Conservation (phyloP, 2,113 vertebrate species). For the Sprattus sprattus region DNA sequence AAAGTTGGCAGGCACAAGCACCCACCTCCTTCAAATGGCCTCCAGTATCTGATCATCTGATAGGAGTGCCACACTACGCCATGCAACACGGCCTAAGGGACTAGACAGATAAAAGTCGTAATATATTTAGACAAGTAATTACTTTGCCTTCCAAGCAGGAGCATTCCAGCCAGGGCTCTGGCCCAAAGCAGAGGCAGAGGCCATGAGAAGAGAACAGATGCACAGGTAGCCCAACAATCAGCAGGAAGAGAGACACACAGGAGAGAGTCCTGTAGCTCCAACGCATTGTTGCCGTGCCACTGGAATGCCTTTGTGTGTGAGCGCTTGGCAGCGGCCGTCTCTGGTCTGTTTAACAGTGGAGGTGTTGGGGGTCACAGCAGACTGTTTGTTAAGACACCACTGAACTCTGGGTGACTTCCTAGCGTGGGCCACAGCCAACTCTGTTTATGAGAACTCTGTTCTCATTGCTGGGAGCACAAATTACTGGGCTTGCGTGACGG, state of each 20-base stretch:
- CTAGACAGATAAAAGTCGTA: too few species aligned
- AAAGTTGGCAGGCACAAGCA: too few species aligned
- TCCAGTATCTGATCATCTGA: too few species aligned
- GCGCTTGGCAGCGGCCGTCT: neutral
- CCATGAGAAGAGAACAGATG: neutral
- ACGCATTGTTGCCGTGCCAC: neutral
- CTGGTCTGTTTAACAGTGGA: neutral
- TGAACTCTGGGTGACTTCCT: conserved; percentile 61
- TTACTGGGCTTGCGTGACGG: neutral
- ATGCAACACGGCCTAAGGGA: too few species aligned
- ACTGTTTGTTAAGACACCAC: conserved; percentile 51
- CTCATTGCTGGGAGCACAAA: neutral
- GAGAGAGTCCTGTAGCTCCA: neutral
- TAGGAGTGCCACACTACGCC: too few species aligned
- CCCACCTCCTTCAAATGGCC: too few species aligned
- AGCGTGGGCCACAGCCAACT: conserved; percentile 44
- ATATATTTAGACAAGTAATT: too few species aligned
- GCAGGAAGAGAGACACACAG: neutral
- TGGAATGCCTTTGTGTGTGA: neutral
- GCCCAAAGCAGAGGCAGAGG: neutral
- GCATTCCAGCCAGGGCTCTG: neutral
- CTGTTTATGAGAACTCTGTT: conserved; percentile 54
- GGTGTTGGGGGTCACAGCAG: conserved; percentile 43
- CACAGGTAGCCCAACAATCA: neutral
- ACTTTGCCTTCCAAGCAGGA: neutral